Evolutionary conservation across 2,113 vertebrate species (phyloP), one percentile per base, ranked within the genome.

Genomic region (Coreoperca whiteheadi): DNA sequence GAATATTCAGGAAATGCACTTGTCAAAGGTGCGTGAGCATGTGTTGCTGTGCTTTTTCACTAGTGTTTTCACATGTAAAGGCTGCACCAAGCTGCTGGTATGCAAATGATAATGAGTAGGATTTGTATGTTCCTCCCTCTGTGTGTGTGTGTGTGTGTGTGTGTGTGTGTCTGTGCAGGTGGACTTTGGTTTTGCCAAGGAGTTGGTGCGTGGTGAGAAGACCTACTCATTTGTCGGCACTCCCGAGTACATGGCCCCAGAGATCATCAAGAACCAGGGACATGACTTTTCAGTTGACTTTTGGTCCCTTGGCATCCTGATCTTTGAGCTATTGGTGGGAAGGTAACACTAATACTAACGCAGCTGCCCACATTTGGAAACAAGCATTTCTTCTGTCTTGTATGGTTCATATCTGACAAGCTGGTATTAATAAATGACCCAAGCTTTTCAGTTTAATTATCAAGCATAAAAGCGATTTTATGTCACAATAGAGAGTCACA

Each of bases 181-280:
- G 50, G 96, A 97, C 89, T 97, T 97, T 80, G 97, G 96, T 23
- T 97, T 97, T 77, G 95, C 96, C 12, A 96, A 95, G 85, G 95
- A 96, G 66, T 71, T 97, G 84, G 79, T 72, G 54, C 90, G 89
- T 0, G 96, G 96, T 1, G 96, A 96, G 57, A 97, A 97, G 87
- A 96, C 95, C 1, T 97, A 95, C 77, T 96, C 96, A 0, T 97
- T 97, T 78, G 96, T 96, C 0, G 95, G 96, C 1, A 97, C 97
- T 14, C 96, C 96, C 1, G 95, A 96, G 88, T 96, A 97, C 87
- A 95, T 97, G 93, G 94, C 95, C 0, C 96, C 96, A 0, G 96
- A 97, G 93, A 96, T 97, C 86, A 95, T 97, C 74, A 92, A 96
- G 89, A 96, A 97, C 46, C 95, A 96, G 69, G 97, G 97, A 8